phyloP scores from a whole-genome alignment of 2,797 vertebrate species.

The Botia almorhae region DNA sequence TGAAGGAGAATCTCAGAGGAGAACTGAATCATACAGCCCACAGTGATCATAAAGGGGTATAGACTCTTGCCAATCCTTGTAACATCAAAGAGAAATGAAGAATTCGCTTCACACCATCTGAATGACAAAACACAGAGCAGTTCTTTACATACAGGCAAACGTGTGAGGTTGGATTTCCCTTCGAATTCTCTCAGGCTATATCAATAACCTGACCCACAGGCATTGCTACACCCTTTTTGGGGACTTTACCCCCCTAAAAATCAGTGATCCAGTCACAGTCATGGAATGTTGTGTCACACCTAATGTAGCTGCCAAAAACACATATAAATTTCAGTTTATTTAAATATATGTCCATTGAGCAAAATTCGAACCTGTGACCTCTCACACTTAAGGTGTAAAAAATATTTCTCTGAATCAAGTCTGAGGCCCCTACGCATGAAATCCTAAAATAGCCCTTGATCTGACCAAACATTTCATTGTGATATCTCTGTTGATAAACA shows the following conservation, averaged over 20 bases:
- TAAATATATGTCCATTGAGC: background rate
- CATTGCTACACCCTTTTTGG: too few relatives aligned
- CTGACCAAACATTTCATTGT: background rate
- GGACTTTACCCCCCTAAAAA: too few relatives aligned
- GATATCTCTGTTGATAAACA: background rate
- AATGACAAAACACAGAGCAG: constrained; percentile 77
- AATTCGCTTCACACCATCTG: constrained; percentile 81
- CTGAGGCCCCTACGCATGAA: background rate
- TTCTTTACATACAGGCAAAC: constrained; percentile 78
- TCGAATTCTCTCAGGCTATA: background rate
- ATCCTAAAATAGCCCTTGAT: background rate
- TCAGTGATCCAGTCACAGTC: too few relatives aligned
- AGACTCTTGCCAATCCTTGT: constrained; percentile 80
- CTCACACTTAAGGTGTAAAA: background rate
- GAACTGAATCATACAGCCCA: constrained; percentile 84
- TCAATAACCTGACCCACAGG: too few relatives aligned
- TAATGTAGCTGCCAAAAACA: too few relatives aligned
- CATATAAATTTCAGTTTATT: background rate
- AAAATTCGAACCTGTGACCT: background rate
- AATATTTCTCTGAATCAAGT: background rate
- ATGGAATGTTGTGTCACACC: too few relatives aligned
- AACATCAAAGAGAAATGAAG: constrained; percentile 81
- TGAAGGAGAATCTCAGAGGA: constrained; percentile 86
- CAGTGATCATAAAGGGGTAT: constrained; percentile 83
- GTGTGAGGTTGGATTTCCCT: constrained; percentile 20